Percentiles rank a stretch among this genome's conserved stretches.
These are phyloP conservation scores for Poeciliopsis occidentalis DNA, from an alignment of 2,113 vertebrate genomes.

Conservation along the genomic window DNA sequence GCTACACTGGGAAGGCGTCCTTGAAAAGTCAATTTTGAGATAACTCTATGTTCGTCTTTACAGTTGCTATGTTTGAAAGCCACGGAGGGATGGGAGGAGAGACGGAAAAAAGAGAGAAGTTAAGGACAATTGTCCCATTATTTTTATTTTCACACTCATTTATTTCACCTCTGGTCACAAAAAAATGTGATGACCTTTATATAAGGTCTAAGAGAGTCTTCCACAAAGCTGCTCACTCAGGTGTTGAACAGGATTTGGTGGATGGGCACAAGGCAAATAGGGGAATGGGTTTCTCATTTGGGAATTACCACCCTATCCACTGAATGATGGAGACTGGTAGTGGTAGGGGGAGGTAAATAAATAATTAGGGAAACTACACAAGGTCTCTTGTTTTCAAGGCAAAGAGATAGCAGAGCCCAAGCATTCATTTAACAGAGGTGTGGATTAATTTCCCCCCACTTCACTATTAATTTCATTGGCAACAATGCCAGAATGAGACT, in stretches of 20 bases:
- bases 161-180: slow-evolving; percentile 24
- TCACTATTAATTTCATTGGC: slow-evolving; percentile 27
- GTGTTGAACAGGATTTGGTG: slow-evolving; percentile 22
- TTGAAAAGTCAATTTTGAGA: slow-evolving; percentile 9
- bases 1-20: slow-evolving; percentile 30
- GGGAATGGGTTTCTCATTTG: slow-evolving; percentile 56
- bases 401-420: slow-evolving; percentile 6
- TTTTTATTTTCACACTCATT: slow-evolving; percentile 26
- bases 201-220: slow-evolving; percentile 21
- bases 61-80: slow-evolving; percentile 32
- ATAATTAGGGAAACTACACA: slow-evolving; percentile 47
- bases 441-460: slow-evolving; percentile 24
- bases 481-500: slow-evolving; percentile 39
- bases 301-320: slow-evolving; percentile 61
- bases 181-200: slow-evolving; percentile 22
- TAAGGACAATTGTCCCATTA: slow-evolving; percentile 8
- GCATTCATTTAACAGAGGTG: slow-evolving; percentile 2
- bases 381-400: slow-evolving; percentile 22
- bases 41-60: slow-evolving; percentile 11
- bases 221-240: slow-evolving; percentile 17
- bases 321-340: slow-evolving; percentile 50
- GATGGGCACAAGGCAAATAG: slow-evolving; percentile 1
- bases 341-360: slow-evolving; percentile 58
- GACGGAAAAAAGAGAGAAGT: neutral
- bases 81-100: neutral